Conservation (phyloP, 2,113 vertebrate species). For the Sander lucioperca region DNA sequence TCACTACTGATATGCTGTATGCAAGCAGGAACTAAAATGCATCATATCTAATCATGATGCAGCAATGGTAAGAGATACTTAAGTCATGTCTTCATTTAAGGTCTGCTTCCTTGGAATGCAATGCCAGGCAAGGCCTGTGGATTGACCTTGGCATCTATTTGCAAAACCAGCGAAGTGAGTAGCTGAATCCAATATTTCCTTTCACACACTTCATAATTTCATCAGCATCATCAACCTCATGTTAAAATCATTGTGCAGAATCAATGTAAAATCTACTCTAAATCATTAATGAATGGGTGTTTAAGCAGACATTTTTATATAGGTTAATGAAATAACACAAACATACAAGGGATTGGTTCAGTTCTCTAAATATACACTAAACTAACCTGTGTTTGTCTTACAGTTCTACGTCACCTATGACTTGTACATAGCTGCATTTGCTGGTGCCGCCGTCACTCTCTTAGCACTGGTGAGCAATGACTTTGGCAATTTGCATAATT, state of each 20-base stretch:
- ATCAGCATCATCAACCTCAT: slow-evolving; percentile 2
- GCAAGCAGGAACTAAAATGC: neutral
- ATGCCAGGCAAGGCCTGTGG: slow-evolving; percentile 95
- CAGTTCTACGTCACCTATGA: slow-evolving; percentile 98
- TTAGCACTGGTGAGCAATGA: slow-evolving; percentile 92
- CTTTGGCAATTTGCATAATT: neutral
- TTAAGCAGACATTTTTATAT: neutral
- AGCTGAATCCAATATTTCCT: slow-evolving; percentile 27
- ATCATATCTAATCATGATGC: slow-evolving; percentile 50
- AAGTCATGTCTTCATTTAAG: slow-evolving; percentile 77
- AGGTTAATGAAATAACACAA: neutral
- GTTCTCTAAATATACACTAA: neutral
- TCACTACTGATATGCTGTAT: slow-evolving; percentile 18
- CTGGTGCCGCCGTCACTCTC: slow-evolving; percentile 93
- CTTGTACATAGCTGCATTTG: slow-evolving; percentile 95
- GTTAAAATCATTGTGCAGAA: slow-evolving; percentile 5
- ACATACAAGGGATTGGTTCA: neutral
- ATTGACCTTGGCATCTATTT: slow-evolving; percentile 93
- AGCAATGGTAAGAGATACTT: slow-evolving; percentile 25
- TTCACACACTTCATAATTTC: slow-evolving; percentile 13
- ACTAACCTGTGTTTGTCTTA: slow-evolving; percentile 49
- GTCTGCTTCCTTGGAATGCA: slow-evolving; percentile 95
- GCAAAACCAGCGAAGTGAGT: slow-evolving; percentile 95
- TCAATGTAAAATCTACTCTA: slow-evolving; percentile 4
- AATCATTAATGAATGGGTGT: neutral